Base-by-base conservation (phyloP, 2,113 vertebrate genomes). In the Gymnorhina tibicen region DNA sequence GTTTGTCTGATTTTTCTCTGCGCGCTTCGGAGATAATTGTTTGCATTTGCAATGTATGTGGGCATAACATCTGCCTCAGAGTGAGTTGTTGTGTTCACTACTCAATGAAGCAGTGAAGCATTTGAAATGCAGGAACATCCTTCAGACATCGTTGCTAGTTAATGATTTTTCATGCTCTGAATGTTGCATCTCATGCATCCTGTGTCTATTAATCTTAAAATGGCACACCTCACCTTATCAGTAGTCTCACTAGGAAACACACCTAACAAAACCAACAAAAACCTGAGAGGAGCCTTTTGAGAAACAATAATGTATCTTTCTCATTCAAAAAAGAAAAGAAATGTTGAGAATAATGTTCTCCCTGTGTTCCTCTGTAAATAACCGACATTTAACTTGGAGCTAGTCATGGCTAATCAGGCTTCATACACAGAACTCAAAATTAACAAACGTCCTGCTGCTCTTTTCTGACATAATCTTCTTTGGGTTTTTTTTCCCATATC, bases 101-200 rank as follows among this genome's bases (percentile, higher is more conserved):
- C 55, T 95, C 97, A 97, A 28, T 87, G 97, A 97, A 97, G 97
- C 98, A 97, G 89, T 89, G 94, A 96, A 95, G 93, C 97, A 89
- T 93, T 95, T 85, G 96, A 95, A 97, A 97, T 16, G 18, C 55
- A 67, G 90, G 72, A 95, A 70, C 86, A 93, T 97, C 95, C 78
- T 91, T 97, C 94, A 96, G 89, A 97, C 14, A 35, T 63, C 7
- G 13, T 66, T 94, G 78, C 89, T 95, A 53, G 86, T 95, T 98
- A 97, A 96, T 96, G 97, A 97, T 94, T 96, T 93, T 97, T 98
- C 97, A 97, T 97, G 97, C 97, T 98, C 53, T 68, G 85, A 95
- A 91, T 94, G 73, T 53, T 94, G 91, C 96, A 92, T 87, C 90
- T 97, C 92, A 95, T 92, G 72, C 77, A 89, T 88, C n/a, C 30